Conservation (phyloP, 2,797 vertebrate genomes). For the Lutjanus campechanus region DNA sequence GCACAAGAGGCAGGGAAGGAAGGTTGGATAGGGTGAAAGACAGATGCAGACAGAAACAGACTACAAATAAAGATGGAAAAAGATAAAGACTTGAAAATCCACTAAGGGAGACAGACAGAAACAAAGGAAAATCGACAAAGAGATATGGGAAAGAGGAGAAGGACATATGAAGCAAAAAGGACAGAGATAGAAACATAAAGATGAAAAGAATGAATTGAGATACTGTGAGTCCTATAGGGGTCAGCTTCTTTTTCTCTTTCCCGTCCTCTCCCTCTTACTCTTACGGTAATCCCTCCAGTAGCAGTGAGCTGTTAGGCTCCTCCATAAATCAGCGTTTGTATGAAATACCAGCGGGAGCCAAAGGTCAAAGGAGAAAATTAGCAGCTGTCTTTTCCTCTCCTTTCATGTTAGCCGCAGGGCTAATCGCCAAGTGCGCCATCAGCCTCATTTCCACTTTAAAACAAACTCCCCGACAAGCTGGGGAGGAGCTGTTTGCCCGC, state of each 20-base stretch:
- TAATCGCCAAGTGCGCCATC: conserved; percentile 80
- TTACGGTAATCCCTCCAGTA: conserved; percentile 76
- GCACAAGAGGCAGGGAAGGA: background rate
- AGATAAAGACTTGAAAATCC: conserved; percentile 48
- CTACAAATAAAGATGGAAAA: conserved; percentile 46
- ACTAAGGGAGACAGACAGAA: conserved; percentile 31
- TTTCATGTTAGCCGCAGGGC: conserved; percentile 83
- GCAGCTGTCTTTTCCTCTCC: conserved; percentile 82
- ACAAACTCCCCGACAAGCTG: conserved; percentile 79
- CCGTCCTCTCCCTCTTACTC: conserved; percentile 36
- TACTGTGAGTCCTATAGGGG: conserved; percentile 46
- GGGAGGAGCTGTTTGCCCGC: conserved; percentile 71
- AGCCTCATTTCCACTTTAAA: conserved; percentile 86
- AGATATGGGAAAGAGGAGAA: conserved; percentile 40
- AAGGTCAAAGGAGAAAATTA: conserved; percentile 87
- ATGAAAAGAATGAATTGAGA: conserved; percentile 60
- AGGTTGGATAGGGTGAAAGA: conserved; percentile 42
- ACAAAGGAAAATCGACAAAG: conserved; percentile 47
- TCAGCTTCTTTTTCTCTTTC: conserved; percentile 40
- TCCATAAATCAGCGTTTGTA: conserved; percentile 83
- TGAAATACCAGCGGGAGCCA: conserved; percentile 83
- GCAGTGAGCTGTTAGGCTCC: conserved; percentile 77
- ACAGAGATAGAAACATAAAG: conserved; percentile 57
- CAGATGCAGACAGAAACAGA: conserved; percentile 42
- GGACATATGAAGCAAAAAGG: conserved; percentile 46